A percentile compares a stretch with the other conserved stretches of the same genome.
Conservation (phyloP, 2,797 vertebrate genomes). For the Melanotaenia boesemani region DNA sequence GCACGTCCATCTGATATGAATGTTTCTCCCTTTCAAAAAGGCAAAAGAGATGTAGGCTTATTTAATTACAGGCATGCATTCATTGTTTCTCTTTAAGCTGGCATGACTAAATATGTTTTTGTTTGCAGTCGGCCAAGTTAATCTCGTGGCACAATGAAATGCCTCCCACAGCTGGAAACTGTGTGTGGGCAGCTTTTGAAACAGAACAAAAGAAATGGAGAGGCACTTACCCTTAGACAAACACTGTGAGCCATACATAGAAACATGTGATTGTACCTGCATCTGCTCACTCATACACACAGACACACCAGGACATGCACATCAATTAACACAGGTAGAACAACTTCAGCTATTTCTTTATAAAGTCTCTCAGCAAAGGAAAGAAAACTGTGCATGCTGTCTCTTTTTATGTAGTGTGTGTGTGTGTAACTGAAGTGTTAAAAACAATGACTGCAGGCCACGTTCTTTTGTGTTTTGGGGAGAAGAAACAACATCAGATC, state of each 20-base stretch:
- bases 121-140: conserved; percentile 73
- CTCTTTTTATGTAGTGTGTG: not conserved
- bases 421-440: not conserved
- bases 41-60: conserved; percentile 32
- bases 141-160: conserved; percentile 69
- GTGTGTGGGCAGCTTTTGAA: conserved; percentile 74
- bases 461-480: too few relatives aligned
- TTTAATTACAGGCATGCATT: conserved; percentile 48
- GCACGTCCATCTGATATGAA: conserved; percentile 22
- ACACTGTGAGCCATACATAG: conserved; percentile 17
- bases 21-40: conserved; percentile 17
- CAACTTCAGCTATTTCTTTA: not conserved
- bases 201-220: conserved; percentile 65
- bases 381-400: not conserved
- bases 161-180: conserved; percentile 73
- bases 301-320: conserved; percentile 1
- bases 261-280: conserved; percentile 6
- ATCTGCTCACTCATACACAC: conserved; percentile 2
- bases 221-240: conserved; percentile 39
- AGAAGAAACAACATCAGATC: not conserved
- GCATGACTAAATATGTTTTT: conserved; percentile 62
- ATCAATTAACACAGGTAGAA: not conserved
- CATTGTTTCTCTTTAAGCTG: conserved; percentile 68
- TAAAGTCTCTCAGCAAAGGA: not conserved
- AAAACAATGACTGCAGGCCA: not conserved